These are phyloP conservation scores for Macroramphosus scolopax DNA, from an alignment of 2,797 vertebrate species.

Conservation along the genomic window DNA sequence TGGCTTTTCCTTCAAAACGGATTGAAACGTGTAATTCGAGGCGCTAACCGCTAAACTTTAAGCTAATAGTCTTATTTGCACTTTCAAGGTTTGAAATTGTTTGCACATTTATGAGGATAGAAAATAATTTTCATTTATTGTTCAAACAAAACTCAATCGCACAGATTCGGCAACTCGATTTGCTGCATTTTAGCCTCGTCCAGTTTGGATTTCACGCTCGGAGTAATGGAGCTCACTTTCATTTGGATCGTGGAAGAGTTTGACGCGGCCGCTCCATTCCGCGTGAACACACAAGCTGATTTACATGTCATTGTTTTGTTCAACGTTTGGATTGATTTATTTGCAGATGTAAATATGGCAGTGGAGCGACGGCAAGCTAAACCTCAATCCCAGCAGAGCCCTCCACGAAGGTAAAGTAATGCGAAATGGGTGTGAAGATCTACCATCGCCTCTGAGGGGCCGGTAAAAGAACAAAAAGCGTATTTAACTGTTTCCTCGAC, in stretches of 20 bases:
- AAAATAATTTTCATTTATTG: slow-evolving; percentile 15
- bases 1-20: background rate
- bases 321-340: slow-evolving; percentile 99
- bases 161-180: slow-evolving; percentile 9
- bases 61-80: slow-evolving; percentile 2
- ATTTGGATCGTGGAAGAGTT: slow-evolving; percentile 62
- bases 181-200: slow-evolving; percentile 48
- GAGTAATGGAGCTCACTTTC: slow-evolving; percentile 52
- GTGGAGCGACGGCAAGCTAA: slow-evolving; percentile 95
- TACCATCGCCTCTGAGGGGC: slow-evolving; percentile 54
- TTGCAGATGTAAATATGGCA: slow-evolving; percentile 99
- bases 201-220: slow-evolving; percentile 55
- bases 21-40: slow-evolving; percentile 2
- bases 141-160: background rate
- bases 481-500: slow-evolving; percentile 33
- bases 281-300: slow-evolving; percentile 60
- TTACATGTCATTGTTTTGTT: slow-evolving; percentile 79
- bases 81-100: background rate
- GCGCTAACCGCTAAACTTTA: background rate
- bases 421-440: slow-evolving; percentile 73
- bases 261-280: slow-evolving; percentile 46
- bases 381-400: slow-evolving; percentile 96
- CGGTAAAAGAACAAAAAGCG: slow-evolving; percentile 39
- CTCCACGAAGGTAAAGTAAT: slow-evolving; percentile 99
- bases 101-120: slow-evolving; percentile 1